phyloP scores from a whole-genome alignment of 2,888 invertebrate genomes.

The Dilophus febrilis region DNA sequence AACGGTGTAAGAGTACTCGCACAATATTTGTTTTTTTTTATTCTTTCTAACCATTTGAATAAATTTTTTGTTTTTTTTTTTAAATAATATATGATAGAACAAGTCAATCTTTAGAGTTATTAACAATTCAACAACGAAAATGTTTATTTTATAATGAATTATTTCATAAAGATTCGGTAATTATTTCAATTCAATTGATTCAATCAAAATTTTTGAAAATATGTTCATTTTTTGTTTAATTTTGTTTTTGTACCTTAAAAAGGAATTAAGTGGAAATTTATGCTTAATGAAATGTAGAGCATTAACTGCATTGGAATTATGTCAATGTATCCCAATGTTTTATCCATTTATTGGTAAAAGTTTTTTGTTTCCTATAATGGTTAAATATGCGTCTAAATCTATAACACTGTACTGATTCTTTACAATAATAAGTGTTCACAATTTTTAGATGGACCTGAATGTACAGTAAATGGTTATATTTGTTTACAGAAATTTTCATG shows the following conservation, averaged over 20 bases:
- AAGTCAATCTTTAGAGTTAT: conserved; percentile 20
- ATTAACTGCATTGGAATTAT: conserved; percentile 31
- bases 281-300: conserved; percentile 35
- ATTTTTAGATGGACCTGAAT: conserved; percentile 18
- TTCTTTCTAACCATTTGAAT: conserved; percentile 9
- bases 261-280: conserved; percentile 26
- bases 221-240: no score
- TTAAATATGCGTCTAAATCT: no score
- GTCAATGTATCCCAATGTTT: conserved; percentile 39
- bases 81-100: conserved; percentile 6
- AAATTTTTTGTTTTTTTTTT: neutral
- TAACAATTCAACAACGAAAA: conserved; percentile 31
- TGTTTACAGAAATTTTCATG: conserved; percentile 25
- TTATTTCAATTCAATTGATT: no score
- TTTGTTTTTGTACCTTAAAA: neutral
- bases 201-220: no score
- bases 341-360: conserved; percentile 28
- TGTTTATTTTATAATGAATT: conserved; percentile 37
- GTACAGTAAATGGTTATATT: conserved; percentile 23
- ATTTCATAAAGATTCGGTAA: conserved; percentile 25
- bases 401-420: no score
- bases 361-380: no score
- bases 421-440: neutral
- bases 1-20: conserved; percentile 25
- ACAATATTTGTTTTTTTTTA: no score